These are phyloP conservation scores for Anguilla pacifica DNA, from an alignment of 2,797 vertebrate genomes.

Conservation along the genomic window DNA sequence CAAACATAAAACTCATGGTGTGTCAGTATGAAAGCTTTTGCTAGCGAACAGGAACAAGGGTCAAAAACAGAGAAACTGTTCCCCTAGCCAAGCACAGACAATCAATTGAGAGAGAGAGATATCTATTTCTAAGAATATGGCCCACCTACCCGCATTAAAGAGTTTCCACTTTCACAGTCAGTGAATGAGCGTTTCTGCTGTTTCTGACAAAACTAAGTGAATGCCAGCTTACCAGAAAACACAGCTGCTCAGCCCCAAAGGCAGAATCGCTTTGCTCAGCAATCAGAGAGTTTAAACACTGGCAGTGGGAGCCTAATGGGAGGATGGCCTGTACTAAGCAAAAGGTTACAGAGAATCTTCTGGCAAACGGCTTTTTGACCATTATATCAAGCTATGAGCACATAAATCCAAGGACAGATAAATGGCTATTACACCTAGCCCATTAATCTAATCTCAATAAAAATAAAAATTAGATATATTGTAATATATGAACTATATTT, in stretches of 20 bases:
- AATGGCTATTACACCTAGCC: neutral
- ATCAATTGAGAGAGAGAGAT: neutral
- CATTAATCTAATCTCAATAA: neutral
- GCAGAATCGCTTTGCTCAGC: neutral
- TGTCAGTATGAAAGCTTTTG: neutral
- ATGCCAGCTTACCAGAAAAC: neutral
- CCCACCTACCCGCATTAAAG: neutral
- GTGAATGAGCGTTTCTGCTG: neutral
- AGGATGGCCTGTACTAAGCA: neutral
- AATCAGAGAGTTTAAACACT: neutral
- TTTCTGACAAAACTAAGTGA: slow-evolving; percentile 4
- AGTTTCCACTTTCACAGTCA: neutral
- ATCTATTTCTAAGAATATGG: neutral
- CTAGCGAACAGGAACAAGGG: neutral
- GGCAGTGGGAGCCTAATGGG: neutral
- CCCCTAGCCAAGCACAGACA: neutral
- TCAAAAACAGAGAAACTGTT: neutral
- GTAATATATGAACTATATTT: neutral
- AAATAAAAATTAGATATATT: neutral
- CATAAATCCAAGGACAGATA: neutral
- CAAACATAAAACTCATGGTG: neutral
- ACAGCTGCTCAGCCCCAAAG: neutral
- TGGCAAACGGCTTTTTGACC: neutral
- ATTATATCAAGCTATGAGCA: neutral
- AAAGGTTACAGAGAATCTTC: neutral